Evolutionary conservation across 1,140 invertebrate genomes (phyloP).

Genomic region (Drosophila santomea): DNA sequence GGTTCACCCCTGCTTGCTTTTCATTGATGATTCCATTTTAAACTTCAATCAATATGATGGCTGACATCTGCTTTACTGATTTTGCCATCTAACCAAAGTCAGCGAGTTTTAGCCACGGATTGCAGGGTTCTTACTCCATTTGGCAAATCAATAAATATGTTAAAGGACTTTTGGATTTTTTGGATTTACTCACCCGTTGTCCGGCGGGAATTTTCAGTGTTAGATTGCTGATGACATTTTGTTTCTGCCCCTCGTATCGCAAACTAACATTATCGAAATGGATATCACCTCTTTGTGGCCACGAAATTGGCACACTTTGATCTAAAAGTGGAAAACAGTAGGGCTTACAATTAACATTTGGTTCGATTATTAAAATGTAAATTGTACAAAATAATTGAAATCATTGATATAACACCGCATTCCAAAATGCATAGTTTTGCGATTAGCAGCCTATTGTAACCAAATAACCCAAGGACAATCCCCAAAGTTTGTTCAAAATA

Average conservation of each 20-base stretch:
- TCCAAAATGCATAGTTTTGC: not conserved
- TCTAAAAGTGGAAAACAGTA: conserved; percentile 73
- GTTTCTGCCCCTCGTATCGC: conserved; percentile 87
- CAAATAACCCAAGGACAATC: not conserved
- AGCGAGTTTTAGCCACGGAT: conserved; percentile 12
- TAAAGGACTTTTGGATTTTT: conserved; percentile 1
- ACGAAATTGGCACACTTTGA: conserved; percentile 86
- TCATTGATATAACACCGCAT: no score
- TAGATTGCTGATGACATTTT: conserved; percentile 88
- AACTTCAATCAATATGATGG: conserved; percentile 23
- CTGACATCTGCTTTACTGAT: conserved; percentile 13
- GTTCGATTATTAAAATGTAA: no score
- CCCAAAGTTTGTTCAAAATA: conserved; percentile 24
- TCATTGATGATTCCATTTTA: conserved; percentile 15
- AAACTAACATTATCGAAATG: conserved; percentile 89
- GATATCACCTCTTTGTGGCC: conserved; percentile 90
- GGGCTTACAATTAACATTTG: not conserved
- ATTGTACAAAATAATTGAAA: no score
- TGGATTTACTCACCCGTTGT: conserved; percentile 87
- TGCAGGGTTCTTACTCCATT: not conserved
- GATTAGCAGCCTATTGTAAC: not conserved
- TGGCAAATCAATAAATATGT: not conserved
- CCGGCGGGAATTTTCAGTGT: conserved; percentile 88
- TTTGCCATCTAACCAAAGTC: conserved; percentile 15
- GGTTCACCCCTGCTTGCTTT: not conserved